Base-by-base conservation (phyloP, 2,888 invertebrate genomes). In the Oxycera nigricornis region DNA sequence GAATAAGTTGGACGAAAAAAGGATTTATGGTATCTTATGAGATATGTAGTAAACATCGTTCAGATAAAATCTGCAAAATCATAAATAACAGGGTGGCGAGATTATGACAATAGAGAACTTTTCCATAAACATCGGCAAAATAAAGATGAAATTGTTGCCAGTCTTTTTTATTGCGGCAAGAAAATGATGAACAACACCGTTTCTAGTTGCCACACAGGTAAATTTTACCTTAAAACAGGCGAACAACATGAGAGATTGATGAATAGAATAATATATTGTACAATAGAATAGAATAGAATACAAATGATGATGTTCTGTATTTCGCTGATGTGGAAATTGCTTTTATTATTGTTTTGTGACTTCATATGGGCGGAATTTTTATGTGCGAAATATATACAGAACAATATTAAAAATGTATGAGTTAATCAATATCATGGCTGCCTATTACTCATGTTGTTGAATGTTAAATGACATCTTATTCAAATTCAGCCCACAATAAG, bases 31-130 rank as follows among this genome's bases (percentile, higher is more conserved):
- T 7, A 24, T 24, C 0, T 7, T 6, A 17, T 6, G 35, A 62
- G 17, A 68, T 17, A 50, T 11, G 17, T 9, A 50, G 50, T 28
- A 52, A 68, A 50, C 28, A 30, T 52, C 50, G 50, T 26, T 68
- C 50, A 52, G 50, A 50, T 35, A 20, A 68, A 68, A 68, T 68
- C 52, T 46, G 68, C 50, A 52, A 68, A 68, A 50, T 68, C 68
- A 68, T 68, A 68, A 68, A 68, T 68, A 68, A 68, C 50, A 68
- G 52, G n/a, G 68, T 20, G 6, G 35, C 50, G 30, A 50, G 68
- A 50, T 50, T 68, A 52, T 30, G 68, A 67, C 24, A 67, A 41
- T 67, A 67, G 67, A 39, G 41, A 68, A 68, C 52, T 50, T 68
- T 68, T 68, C 68, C 28, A 68, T 68, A 68, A 52, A 67, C 26